Base-by-base conservation (phyloP, 2,113 vertebrate species). In the Petromus typicus region DNA sequence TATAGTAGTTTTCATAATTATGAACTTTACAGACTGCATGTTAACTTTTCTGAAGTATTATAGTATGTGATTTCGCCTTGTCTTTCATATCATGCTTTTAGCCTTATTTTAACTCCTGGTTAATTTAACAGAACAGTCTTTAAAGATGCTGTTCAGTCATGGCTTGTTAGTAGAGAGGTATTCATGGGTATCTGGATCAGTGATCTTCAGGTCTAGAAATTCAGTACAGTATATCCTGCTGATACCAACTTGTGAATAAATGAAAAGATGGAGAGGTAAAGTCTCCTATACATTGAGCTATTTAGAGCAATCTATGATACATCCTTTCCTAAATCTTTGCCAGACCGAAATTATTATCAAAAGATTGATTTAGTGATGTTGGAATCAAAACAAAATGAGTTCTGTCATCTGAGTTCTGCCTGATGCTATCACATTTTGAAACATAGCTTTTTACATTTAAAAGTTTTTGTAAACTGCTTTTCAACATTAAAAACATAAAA, bases 371-470 rank as follows among this genome's bases (percentile, higher is more conserved):
- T 54, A 12, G 40, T 89, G 51, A 86, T 71, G 82, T 56, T 90
- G 30, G 5, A 95, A 61, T 89, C 40, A 56, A 88, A 93, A 84
- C 57, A 84, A 37, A 96, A 79, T 83, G 17, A 91, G 37, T 93
- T 23, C 40, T 63, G 66, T 88, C 81, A 73, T 90, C 40, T 90
- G 90, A 92, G 90, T n/a, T n/a, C n/a, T 87, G 25, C 13, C n/a
- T 56, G 17, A 73, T 89, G 9, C 5, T 45, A 78, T 82, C n/a
- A 92, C 45, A 85, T 86, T 93, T 73, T 78, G 25, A 61, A 86
- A 76, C 17, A 32, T 30, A 37, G 25, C 11, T 79, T 90, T 69
- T 80, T 40, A 84, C 40, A 87, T 71, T 73, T 30, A 48, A 61
- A 67, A 75, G 11, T 5, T 67, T 82, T 90, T 90, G 23, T 16